Evolutionary conservation across 1,140 invertebrate species (phyloP).

Genomic region (Hydropsyche tenuis): DNA sequence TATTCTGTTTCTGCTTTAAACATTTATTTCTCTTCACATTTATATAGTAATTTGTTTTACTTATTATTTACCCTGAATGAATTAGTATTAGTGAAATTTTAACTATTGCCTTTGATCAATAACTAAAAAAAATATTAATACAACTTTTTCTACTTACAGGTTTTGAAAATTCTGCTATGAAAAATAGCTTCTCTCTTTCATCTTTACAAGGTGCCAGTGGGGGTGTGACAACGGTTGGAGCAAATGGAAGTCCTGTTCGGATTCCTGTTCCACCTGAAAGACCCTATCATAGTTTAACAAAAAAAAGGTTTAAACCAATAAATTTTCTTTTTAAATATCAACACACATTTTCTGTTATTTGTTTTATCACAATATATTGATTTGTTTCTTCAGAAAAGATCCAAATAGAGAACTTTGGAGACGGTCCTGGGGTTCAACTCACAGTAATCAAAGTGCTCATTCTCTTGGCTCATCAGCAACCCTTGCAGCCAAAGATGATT

Average conservation of each 20-base stretch:
- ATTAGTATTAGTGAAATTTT: no score
- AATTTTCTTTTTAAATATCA: no score
- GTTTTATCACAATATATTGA: no score
- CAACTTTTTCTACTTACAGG: slow-evolving; percentile 54
- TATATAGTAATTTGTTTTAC: neutral
- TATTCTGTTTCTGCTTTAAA: neutral
- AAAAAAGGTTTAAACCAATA: slow-evolving; percentile 52
- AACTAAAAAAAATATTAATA: slow-evolving; percentile 1
- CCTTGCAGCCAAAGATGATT: slow-evolving; percentile 73
- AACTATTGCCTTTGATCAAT: no score
- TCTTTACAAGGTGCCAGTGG: slow-evolving; percentile 60
- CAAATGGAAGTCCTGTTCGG: slow-evolving; percentile 44
- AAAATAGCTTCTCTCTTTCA: slow-evolving; percentile 66
- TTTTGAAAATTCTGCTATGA: slow-evolving; percentile 66
- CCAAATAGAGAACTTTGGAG: slow-evolving; percentile 69
- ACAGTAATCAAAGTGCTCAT: slow-evolving; percentile 65
- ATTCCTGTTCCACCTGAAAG: slow-evolving; percentile 55
- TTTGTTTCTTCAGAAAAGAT: slow-evolving; percentile 60
- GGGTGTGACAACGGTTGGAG: slow-evolving; percentile 51
- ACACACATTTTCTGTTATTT: no score
- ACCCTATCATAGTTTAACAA: slow-evolving; percentile 62
- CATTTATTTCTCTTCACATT: neutral
- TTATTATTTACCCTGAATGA: slow-evolving; percentile 6
- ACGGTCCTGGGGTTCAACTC: slow-evolving; percentile 73
- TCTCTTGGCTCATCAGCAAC: slow-evolving; percentile 62